phyloP scores from a whole-genome alignment of 2,888 invertebrate species.

The Pollenia labialis region DNA sequence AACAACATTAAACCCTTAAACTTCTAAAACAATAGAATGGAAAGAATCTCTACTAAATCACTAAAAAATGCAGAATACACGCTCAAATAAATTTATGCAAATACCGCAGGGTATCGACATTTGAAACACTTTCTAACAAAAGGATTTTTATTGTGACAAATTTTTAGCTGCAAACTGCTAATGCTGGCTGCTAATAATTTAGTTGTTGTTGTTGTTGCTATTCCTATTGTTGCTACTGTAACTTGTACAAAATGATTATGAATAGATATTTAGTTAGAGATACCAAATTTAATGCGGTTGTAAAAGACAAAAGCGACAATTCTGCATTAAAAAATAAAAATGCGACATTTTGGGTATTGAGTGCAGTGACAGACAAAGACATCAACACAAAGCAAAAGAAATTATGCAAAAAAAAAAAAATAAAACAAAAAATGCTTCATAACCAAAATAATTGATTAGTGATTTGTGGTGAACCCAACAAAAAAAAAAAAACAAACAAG shows the following conservation, averaged over 20 bases:
- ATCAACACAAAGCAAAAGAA: constrained; percentile 8
- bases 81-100: constrained; percentile 51
- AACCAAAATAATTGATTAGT: constrained; percentile 59
- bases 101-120: constrained; percentile 74
- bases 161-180: constrained; percentile 56
- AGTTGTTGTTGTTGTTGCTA: constrained; percentile 5
- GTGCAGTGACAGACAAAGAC: constrained; percentile 16
- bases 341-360: constrained; percentile 68
- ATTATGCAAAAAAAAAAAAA: constrained; percentile 12
- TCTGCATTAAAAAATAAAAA: constrained; percentile 62
- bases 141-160: constrained; percentile 64
- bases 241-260: constrained; percentile 46
- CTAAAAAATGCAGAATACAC: constrained; percentile 9
- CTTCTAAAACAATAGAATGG: constrained; percentile 54
- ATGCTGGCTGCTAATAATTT: constrained; percentile 12
- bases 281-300: constrained; percentile 68
- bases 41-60: constrained; percentile 58
- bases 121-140: constrained; percentile 71
- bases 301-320: constrained; percentile 65
- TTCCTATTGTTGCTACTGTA: constrained; percentile 8
- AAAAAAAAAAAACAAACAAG: neutral
- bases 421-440: constrained; percentile 13
- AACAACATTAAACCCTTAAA: constrained; percentile 31
- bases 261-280: constrained; percentile 65
- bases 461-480: constrained; percentile 15